Evolutionary conservation across 1,140 invertebrate genomes (phyloP).

Genomic region (Leptoteleia sp.): DNA sequence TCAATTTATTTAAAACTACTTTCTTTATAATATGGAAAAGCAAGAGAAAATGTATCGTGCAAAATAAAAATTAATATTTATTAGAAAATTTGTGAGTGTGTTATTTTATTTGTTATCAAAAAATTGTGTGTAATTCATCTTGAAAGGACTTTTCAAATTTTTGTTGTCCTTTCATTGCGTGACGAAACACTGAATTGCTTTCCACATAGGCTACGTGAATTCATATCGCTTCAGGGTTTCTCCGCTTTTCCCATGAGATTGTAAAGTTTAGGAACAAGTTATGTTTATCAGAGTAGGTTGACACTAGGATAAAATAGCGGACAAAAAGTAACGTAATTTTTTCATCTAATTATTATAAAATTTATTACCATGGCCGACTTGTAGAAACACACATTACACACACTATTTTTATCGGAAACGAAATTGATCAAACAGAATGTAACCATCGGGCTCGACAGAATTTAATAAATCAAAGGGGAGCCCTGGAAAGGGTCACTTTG

Average conservation of each 20-base stretch:
- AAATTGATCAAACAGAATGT: constrained; percentile 17
- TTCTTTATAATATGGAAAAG: no score
- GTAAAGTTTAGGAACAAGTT: constrained; percentile 19
- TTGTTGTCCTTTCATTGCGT: constrained; percentile 42
- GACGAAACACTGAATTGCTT: constrained; percentile 41
- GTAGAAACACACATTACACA: not conserved
- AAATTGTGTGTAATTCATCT: constrained; percentile 17
- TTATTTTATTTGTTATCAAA: not conserved
- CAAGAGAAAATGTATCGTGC: no score
- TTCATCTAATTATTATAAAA: constrained; percentile 5
- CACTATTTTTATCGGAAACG: constrained; percentile 3
- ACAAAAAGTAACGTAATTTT: constrained; percentile 6
- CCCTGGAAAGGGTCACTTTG: constrained; percentile 21
- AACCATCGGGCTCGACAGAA: not conserved
- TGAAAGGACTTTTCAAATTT: constrained; percentile 13
- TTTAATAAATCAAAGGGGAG: constrained; percentile 40
- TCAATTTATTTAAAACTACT: no score
- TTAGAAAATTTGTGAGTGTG: no score
- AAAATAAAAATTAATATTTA: no score
- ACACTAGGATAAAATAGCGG: constrained; percentile 1
- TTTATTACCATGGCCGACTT: not conserved
- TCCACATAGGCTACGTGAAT: constrained; percentile 17
- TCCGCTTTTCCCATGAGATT: constrained; percentile 17
- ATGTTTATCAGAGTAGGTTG: constrained; percentile 26
- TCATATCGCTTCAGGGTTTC: constrained; percentile 26